phyloP scores from a whole-genome alignment of 2,113 vertebrate species.

The Cebidichthys violaceus region DNA sequence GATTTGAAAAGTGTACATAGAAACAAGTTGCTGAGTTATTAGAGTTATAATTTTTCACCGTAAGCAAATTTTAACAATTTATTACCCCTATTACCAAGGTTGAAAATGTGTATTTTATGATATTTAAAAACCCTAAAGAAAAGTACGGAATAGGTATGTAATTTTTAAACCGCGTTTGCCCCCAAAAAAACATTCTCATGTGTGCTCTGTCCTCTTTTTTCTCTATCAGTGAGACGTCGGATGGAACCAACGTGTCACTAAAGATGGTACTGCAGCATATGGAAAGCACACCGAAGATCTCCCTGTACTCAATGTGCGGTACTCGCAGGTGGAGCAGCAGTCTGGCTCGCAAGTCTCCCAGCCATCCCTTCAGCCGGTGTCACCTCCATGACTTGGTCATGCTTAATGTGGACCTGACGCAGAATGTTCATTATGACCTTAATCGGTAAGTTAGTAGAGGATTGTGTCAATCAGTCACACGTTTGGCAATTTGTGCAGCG shows the following conservation, averaged over 20 bases:
- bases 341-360: constrained; percentile 76
- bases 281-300: constrained; percentile 94
- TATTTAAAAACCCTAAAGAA: not conserved
- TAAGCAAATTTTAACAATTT: not conserved
- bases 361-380: constrained; percentile 89
- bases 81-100: not conserved
- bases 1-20: not conserved
- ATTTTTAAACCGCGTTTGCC: not conserved
- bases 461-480: not conserved
- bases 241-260: constrained; percentile 91
- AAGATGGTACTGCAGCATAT: constrained; percentile 93
- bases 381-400: constrained; percentile 94
- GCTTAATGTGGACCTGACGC: constrained; percentile 96
- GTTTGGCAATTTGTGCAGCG: not conserved
- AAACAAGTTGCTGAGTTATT: not conserved
- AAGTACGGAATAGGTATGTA: not conserved
- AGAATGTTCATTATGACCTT: constrained; percentile 97
- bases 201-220: not conserved
- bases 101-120: not conserved
- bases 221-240: constrained; percentile 81
- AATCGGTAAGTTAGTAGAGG: constrained; percentile 87
- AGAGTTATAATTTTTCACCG: not conserved
- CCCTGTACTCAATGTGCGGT: constrained; percentile 92
- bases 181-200: not conserved
- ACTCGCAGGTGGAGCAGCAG: constrained; percentile 93